Evolutionary conservation across 2,888 invertebrate species (phyloP), one percentile per base, ranked within the genome.

Genomic region (Cheilosia scutellata): DNA sequence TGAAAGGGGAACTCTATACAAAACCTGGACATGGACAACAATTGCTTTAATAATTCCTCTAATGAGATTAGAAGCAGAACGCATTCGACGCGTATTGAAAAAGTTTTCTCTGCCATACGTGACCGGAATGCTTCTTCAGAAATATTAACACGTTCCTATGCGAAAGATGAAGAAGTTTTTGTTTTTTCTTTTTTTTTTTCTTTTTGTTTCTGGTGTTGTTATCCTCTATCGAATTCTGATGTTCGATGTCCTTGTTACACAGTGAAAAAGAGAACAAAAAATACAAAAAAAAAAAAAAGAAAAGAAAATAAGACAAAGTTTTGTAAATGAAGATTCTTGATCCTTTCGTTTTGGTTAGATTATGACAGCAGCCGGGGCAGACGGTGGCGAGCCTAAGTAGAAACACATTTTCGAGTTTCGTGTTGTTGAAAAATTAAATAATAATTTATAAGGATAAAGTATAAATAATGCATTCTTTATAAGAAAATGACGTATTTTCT

Each of bases 11-110:
- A 2, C 11, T 37, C 11, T 11, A 4, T 11, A 63, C 72, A 74
- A 53, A 86, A 77, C 82, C 82, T 82, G 82, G 76, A 77, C 82
- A 86, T 82, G 82, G 82, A 77, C 82, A 86, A 86, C 86, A 86
- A 86, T 86, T 86, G 86, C 86, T 80, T 86, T 82, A 82, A 86
- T 86, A 86, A 86, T 82, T 82, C 68, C 82, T 82, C 82, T 86
- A 86, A 86, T 82, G 86, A 86, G 86, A 86, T 86, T 86, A 82
- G 82, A 72, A 82, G 76, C 86, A 82, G 71, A 86, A 86, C 86
- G 86, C 82, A 86, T 86, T 86, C 71, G 86, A 82, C 75, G 80
- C 86, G 86, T 86, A 86, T 86, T 86, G 86, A 86, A 86, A 86
- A 86, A 86, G 66, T 86, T 86, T 86, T 53, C 86, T 77, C 75